These are phyloP conservation scores for Rhynchophorus ferrugineus DNA, from an alignment of 1,140 invertebrate genomes.

Conservation along the genomic window DNA sequence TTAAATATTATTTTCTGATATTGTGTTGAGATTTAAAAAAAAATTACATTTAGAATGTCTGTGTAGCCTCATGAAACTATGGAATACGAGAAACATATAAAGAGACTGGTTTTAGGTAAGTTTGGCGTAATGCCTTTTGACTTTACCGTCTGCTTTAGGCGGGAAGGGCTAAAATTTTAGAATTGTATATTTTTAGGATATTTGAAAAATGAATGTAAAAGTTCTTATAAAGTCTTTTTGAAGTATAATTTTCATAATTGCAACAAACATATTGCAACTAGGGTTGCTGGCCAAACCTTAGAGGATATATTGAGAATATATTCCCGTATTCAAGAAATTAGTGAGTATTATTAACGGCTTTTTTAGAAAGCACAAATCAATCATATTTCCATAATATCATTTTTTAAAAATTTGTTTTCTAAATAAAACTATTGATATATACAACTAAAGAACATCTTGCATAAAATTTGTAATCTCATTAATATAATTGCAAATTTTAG, in stretches of 20 bases:
- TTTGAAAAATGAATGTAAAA: conserved; percentile 23
- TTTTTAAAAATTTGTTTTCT: neutral
- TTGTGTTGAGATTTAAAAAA: neutral
- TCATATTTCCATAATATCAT: conserved; percentile 2
- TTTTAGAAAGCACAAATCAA: neutral
- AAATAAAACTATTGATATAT: neutral
- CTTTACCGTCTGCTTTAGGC: neutral
- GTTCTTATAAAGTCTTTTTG: conserved; percentile 20
- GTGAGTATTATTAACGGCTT: conserved; percentile 7
- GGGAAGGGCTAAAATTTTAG: neutral
- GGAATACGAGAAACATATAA: conserved; percentile 21
- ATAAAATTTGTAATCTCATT: too few species aligned
- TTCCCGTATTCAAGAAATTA: conserved; percentile 22
- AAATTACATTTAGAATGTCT: neutral
- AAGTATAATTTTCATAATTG: conserved; percentile 9
- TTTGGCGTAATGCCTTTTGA: neutral
- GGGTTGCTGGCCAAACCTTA: conserved; percentile 22
- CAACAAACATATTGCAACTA: conserved; percentile 19
- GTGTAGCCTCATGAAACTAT: neutral
- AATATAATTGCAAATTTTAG: too few species aligned
- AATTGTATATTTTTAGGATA: conserved; percentile 17
- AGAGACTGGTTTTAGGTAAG: conserved; percentile 20
- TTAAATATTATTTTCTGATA: neutral
- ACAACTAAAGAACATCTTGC: too few species aligned
- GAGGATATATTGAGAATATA: conserved; percentile 21